A percentile compares a stretch with the other conserved stretches of the same genome.
Conservation (phyloP, 2,888 invertebrate genomes). For the Drosophila yooni region DNA sequence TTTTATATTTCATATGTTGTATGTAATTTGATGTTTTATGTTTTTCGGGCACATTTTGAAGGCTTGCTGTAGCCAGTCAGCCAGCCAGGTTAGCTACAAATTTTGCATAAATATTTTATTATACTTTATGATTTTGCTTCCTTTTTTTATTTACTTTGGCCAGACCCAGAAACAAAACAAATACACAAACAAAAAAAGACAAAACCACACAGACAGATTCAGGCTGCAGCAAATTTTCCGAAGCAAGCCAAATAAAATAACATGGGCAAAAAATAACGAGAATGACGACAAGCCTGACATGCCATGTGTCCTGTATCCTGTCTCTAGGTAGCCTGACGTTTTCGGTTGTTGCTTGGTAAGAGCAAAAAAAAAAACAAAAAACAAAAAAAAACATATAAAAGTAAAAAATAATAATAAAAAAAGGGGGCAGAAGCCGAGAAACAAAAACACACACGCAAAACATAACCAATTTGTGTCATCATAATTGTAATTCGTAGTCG, state of each 20-base stretch:
- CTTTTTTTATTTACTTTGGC: conserved; percentile 58
- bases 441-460: conserved; percentile 63
- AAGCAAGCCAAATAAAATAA: conserved; percentile 60
- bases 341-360: conserved; percentile 43
- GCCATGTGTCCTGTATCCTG: conserved; percentile 63
- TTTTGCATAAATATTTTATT: conserved; percentile 75
- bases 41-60: conserved; percentile 47
- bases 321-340: conserved; percentile 63
- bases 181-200: neutral
- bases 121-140: conserved; percentile 69
- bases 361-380: conserved; percentile 16
- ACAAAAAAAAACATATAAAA: conserved; percentile 30
- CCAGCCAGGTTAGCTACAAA: conserved; percentile 55
- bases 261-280: conserved; percentile 55
- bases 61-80: conserved; percentile 37
- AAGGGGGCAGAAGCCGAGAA: conserved; percentile 21
- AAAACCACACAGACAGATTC: conserved; percentile 34
- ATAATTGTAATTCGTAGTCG: conserved; percentile 76
- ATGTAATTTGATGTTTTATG: conserved; percentile 77
- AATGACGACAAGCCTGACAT: conserved; percentile 70
- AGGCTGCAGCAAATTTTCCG: conserved; percentile 48
- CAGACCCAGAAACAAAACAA: conserved; percentile 12
- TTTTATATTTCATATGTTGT: conserved; percentile 46
- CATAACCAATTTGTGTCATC: conserved; percentile 82
- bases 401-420: conserved; percentile 23